Evolutionary conservation across 2,888 invertebrate genomes (phyloP).

Genomic region (Lissonota sp.): DNA sequence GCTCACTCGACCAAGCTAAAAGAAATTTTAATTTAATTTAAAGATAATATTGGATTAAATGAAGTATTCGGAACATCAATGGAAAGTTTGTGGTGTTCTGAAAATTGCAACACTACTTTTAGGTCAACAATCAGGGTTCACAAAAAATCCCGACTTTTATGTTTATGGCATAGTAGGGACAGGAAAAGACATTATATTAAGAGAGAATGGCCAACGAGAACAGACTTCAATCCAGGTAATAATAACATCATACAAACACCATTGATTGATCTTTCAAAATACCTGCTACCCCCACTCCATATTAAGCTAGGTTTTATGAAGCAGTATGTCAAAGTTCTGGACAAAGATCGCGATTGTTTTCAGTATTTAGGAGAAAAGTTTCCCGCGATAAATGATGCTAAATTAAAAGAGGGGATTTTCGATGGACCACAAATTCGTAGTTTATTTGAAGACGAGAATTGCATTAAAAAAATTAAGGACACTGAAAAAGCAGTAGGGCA

Average conservation of each 20-base stretch:
- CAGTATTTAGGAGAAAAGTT: too few species aligned
- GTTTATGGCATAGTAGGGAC: constrained; percentile 72
- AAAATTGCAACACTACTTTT: constrained; percentile 69
- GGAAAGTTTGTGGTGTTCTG: constrained; percentile 69
- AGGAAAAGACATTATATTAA: constrained; percentile 68
- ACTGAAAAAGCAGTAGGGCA: too few species aligned
- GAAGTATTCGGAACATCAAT: constrained; percentile 67
- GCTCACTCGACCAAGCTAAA: too few species aligned
- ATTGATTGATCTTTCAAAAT: constrained; percentile 42
- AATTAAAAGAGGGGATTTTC: too few species aligned
- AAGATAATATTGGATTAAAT: too few species aligned
- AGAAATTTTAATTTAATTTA: too few species aligned
- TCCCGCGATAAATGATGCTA: too few species aligned
- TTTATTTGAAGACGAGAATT: too few species aligned
- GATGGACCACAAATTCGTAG: too few species aligned
- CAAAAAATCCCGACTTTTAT: constrained; percentile 73
- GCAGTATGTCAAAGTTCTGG: too few species aligned
- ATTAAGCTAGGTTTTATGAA: constrained; percentile 72
- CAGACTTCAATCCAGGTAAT: constrained; percentile 29
- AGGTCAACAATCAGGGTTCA: constrained; percentile 73
- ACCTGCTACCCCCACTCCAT: constrained; percentile 65
- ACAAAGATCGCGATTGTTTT: too few species aligned
- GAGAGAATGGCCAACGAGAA: constrained; percentile 63
- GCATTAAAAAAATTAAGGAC: too few species aligned
- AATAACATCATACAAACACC: constrained; percentile 47